Base-by-base conservation (phyloP, 2,888 invertebrate genomes). In the Zootermopsis nevadensis region DNA sequence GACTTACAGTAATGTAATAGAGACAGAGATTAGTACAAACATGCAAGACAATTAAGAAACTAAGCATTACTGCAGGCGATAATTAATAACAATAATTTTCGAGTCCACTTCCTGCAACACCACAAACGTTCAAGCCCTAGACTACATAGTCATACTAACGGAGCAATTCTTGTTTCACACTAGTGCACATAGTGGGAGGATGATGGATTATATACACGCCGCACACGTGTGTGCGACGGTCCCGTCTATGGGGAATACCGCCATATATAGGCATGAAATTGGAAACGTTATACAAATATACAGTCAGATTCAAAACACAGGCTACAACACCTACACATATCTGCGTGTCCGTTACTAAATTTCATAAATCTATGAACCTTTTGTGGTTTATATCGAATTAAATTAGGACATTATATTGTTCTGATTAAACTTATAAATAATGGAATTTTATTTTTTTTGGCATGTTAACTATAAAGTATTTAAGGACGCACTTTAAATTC, bases 251-350 rank as follows among this genome's bases (percentile, higher is more conserved):
- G 42, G 74, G 74, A 74, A 38, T 38, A 35, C 35, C 72, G 19
- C 10, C 72, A 72, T 31, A 38, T 2, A 74, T 38, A 74, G 19
- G 74, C 74, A 74, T 74, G 74, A 74, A 74, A 74, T 74, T 74
- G 74, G 74, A 74, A 74, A 74, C 38, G 74, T 35, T 38, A 24
- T 27, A 38, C 74, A 74, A 38, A 74, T 74, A 74, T 74, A 74
- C 42, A 74, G 74, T 38, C 8, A 24, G 8, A 15, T 24, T 7
- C 35, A 38, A 74, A 74, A 74, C 31, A 74, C n/a, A n/a, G n/a
- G n/a, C n/a, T 38, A 0, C 38, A 69, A 33, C 31, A 69, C 33
- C 22, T 60, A 12, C 60, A 48, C 3, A 19, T n/a, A n/a, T n/a
- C n/a, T n/a, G n/a, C n/a, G n/a, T n/a, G n/a, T n/a, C n/a, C n/a